phyloP scores from a whole-genome alignment of 2,888 invertebrate species.

The Lagria hirta region DNA sequence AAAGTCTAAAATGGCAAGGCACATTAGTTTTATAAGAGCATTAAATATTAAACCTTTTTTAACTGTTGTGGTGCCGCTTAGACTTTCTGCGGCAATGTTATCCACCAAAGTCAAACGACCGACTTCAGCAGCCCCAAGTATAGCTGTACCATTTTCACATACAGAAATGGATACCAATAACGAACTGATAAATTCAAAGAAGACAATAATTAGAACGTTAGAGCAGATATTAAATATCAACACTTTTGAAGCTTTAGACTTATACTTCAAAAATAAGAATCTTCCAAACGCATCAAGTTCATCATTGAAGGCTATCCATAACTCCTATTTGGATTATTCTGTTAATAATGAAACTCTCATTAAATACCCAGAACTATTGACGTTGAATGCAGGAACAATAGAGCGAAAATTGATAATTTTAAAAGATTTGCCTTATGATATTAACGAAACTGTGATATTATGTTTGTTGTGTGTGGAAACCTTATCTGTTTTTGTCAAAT shows the following conservation, averaged over 20 bases:
- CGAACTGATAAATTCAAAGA: no score
- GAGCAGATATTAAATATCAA: constrained; percentile 29
- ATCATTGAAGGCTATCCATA: constrained; percentile 37
- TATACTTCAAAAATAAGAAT: constrained; percentile 32
- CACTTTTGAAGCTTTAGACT: constrained; percentile 31
- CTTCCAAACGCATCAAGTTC: constrained; percentile 29
- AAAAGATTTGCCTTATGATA: constrained; percentile 37
- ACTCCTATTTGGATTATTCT: constrained; percentile 34
- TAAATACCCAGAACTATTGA: constrained; percentile 43
- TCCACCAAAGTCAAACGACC: no score
- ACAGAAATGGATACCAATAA: no score
- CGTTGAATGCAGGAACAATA: constrained; percentile 34
- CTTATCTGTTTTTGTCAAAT: constrained; percentile 32
- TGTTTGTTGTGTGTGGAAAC: constrained; percentile 29
- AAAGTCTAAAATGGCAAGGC: no score
- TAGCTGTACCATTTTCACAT: no score
- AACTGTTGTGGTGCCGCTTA: no score
- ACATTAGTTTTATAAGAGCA: no score
- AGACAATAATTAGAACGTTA: constrained; percentile 25
- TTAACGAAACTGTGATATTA: constrained; percentile 41
- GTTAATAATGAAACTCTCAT: constrained; percentile 36
- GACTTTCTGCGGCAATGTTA: no score
- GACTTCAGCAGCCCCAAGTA: no score
- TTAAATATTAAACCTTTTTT: no score
- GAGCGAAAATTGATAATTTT: no score